Base-by-base conservation (phyloP, 2,888 invertebrate genomes). In the Sphinx pinastri region DNA sequence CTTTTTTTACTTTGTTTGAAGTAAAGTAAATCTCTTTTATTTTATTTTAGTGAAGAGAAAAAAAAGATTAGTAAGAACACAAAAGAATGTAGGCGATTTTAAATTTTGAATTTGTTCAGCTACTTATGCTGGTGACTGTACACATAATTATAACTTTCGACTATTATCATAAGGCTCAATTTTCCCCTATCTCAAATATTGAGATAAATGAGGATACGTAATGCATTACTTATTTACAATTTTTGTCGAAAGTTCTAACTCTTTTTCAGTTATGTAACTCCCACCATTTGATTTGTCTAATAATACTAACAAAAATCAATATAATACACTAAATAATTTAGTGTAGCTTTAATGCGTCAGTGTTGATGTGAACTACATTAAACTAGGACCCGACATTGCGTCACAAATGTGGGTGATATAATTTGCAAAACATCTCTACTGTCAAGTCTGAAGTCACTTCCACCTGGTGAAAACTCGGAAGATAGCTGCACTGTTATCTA, bases 401-500 rank as follows among this genome's bases (percentile, higher is more conserved):
- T 57, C 57, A 70, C 51, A 67, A 70, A 51, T 70, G 66, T 70
- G 66, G 66, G 49, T 67, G 55, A 49, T 49, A 57, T 67, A 51
- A n/a, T 59, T 60, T 52, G 59, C 55, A 67, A 52, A 72, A 25
- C 51, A 68, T 70, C 71, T 69, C 74, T 74, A 72, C 72, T 72
- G 55, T 71, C 67, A 73, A 76, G 71, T 70, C 70, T 74, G 73
- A 75, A 77, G 71, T 71, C 75, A 74, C 77, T 77, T 77, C 78
- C 83, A 84, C 83, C 83, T 75, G 75, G 74, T 73, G 71, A 73
- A 79, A 73, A 75, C 78, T 76, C 77, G 73, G 76, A 76, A 68
- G 74, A 71, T 72, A 73, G 79, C 80, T 81, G 87, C 85, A 86
- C 85, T 86, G 85, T 82, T 85, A 85, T 81, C 72, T 81, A 87